Evolutionary conservation across 2,797 vertebrate genomes (phyloP), one percentile per base, ranked within the genome.

Genomic region (Chanos chanos): DNA sequence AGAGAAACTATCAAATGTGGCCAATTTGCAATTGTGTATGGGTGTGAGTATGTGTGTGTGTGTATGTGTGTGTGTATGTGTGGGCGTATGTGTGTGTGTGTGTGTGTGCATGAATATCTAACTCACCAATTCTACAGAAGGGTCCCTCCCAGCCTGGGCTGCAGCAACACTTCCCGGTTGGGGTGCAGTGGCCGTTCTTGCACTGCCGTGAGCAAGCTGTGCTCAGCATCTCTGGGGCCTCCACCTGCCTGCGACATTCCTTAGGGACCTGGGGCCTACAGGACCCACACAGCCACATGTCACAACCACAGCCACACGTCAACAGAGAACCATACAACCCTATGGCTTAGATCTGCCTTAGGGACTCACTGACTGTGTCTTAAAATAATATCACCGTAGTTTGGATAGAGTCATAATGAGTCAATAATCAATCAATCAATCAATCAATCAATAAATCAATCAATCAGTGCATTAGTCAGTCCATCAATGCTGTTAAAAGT

Each of bases 111-210:
- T 34, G 4, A 34, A 24, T 13, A 13, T 22, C 5, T 39, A 7
- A 19, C 33, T 16, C 19, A 39, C 34, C 33, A 9, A 28, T 7
- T 40, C 12, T 87, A 85, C 97, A 99, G 87, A 95, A 92, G 39
- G 93, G 92, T 36, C 94, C 97, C 74, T 98, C 95, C 97, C 97
- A 99, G 81, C 96, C 95, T 3, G 84, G 89, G 75, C 85, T 94
- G 82, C 97, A 99, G 86, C 97, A 99, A 81, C 96, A 99, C 74
- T 86, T 90, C 71, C 96, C 94, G 0, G 91, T 94, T 2, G 97
- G 96, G 55, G 94, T 95, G 75, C 94, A 98, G 85, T 93, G 92
- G 64, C 97, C 97, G 0, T 98, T 99, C 75, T 93, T 92, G 85
- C 97, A 99, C 61, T 94, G 91, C 64, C 92, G 84, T 74, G 95